Base-by-base conservation (phyloP, 2,113 vertebrate genomes). In the Nesoenas mayeri region DNA sequence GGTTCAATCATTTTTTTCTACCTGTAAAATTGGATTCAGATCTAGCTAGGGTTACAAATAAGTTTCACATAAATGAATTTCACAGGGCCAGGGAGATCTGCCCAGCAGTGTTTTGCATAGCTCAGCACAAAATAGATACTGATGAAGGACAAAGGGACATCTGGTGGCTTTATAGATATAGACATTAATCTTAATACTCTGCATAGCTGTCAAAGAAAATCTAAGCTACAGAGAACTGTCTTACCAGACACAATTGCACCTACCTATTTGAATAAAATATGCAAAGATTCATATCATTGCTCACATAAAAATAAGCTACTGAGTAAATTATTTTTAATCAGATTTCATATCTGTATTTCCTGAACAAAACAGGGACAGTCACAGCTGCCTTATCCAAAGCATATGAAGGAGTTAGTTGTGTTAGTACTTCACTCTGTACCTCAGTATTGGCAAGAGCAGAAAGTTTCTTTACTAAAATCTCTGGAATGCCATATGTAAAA, bases 131-230 rank as follows among this genome's bases (percentile, higher is more conserved):
- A 96, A 69, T 24, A 75, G 32, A 18, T 65, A 79, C 34, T 44
- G 47, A 61, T 65, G 74, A 89, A 96, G 92, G 85, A 90, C 92
- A 91, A 88, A 91, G 48, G 80, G 70, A 91, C 81, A 87, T 78
- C 73, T 87, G 60, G 17, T 70, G 65, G 11, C 36, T 93, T 47
- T 71, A 78, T 10, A 70, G 73, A 40, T 74, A 89, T 79, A 81
- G 78, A 81, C 88, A 95, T 95, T 91, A 91, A 94, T 93, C 96
- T 96, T 94, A 89, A 93, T 94, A 87, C 20, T 87, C 70, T 74
- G 19, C 36, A 34, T 29, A 85, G 25, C 58, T 95, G 73, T 91
- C 94, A 96, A 85, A 84, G 82, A 86, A 89, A 66, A 85, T 71
- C 28, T 85, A 58, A 67, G 32, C 32, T 71, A 60, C 32, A 56